Evolutionary conservation across 2,113 vertebrate species (phyloP), one percentile per base, ranked within the genome.

Genomic region (Platanista minor): DNA sequence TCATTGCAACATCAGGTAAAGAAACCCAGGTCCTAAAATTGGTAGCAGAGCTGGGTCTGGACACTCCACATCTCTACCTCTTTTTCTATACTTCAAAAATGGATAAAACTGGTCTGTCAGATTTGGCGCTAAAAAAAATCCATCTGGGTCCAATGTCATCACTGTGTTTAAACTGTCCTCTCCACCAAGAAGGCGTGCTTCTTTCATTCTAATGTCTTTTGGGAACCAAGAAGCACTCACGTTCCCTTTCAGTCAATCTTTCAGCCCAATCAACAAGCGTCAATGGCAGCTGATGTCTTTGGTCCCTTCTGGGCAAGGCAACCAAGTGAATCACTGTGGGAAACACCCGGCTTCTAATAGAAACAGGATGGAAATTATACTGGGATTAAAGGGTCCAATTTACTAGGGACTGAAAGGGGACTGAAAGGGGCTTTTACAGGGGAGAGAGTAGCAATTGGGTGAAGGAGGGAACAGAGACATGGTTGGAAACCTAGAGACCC

Each of bases 1-100:
- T 59, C 57, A 69, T 43, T 18, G 80, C 49, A 64, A 69, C 39
- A 74, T 31, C 67, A 91, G 75, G 72, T 91, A 87, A 84, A 71
- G 83, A 96, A 90, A 84, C 7, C 33, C 13, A 62, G 41, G 10
- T 74, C 85, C 61, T 86, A 43, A 57, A 21, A 41, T 87, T 64
- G 64, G 36, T n/a, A 59, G n/a, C 57, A 86, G 41, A 80, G 43
- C 18, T 54, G 74, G 21, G 8, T 59, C 74, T 86, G 33, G 25
- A 80, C 88, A 95, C 64, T 49, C 8, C 25, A 75, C 86, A 78
- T 94, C 29, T 90, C 96, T 43, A 36, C 96, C 94, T 96, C 90
- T 87, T 41, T 97, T 95, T 80, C 64, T 21, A 0, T 97, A 69
- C 96, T 62, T 96, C 64, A 46, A n/a, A 89, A 75, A 25, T 59